phyloP scores from a whole-genome alignment of 2,797 vertebrate genomes.

The Chrysolophus pictus region DNA sequence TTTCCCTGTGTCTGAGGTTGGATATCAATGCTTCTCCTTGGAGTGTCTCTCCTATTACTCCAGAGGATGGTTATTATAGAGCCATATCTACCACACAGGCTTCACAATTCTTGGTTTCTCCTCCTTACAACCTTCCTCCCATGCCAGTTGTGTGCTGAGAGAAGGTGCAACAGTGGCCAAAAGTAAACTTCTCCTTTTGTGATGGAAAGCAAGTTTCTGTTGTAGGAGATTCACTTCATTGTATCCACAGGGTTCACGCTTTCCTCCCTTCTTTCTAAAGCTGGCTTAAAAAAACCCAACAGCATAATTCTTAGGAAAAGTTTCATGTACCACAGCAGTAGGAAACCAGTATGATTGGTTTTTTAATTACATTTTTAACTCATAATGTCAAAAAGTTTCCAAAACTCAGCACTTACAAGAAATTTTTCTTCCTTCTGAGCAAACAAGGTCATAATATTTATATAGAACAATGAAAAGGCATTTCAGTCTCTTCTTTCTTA shows the following conservation, averaged over 20 bases:
- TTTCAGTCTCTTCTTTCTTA: not conserved
- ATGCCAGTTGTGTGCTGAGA: not conserved
- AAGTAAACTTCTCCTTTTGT: not conserved
- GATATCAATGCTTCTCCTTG: not conserved
- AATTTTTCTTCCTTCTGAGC: not conserved
- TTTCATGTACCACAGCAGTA: not conserved
- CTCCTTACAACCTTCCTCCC: not conserved
- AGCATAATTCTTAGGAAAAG: not conserved
- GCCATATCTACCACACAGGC: not conserved
- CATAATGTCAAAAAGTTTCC: not conserved
- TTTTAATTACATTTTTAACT: not conserved
- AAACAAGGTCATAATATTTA: not conserved
- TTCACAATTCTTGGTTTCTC: not conserved
- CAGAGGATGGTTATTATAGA: not conserved
- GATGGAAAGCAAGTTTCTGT: not conserved
- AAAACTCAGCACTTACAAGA: not conserved
- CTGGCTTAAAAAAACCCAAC: not conserved
- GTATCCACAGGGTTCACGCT: not conserved
- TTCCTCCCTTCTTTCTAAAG: not conserved
- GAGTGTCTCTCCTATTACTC: not conserved
- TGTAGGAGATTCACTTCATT: not conserved
- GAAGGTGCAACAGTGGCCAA: not conserved
- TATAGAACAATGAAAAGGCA: not conserved
- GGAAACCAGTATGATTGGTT: not conserved
- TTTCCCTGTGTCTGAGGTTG: not conserved